Evolutionary conservation across 2,113 vertebrate genomes (phyloP), one percentile per base, ranked within the genome.

Genomic region (Bagarius yarrelli): DNA sequence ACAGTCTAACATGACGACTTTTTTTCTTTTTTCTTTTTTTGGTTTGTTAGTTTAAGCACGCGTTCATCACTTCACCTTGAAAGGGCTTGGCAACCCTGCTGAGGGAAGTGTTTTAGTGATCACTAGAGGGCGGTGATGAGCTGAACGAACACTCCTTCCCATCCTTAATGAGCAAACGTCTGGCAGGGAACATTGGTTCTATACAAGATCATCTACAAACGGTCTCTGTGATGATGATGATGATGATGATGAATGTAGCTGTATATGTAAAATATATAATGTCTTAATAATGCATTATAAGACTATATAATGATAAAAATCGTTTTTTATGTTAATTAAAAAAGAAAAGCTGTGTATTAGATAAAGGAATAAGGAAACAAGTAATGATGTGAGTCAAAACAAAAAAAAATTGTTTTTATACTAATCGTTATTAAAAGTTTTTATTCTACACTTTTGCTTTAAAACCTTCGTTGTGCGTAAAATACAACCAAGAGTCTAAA

Each of bases 91-190:
- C 30, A 64, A 40, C 64, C 21, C 32, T 14, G 36, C 66, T 16
- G 60, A 63, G 18, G 69, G 67, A 56, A 66, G 13, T 73, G 55
- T 63, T 47, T 47, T 47, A 47, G 70, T 76, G 63, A 74, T 81
- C 85, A 87, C 81, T 76, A 85, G 85, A 81, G 85, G 85, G 83
- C 85, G 52, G 21, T 60, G 34, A 69, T 81, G 83, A 63, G 81
- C 78, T 76, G 55, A 70, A 60, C 66, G 73, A 78, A 80, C 18
- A 11, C 23, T 23, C 11, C 14, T 53, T 52, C 1, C 19, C 23
- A 40, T 53, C 34, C n/a, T 8, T 16, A 3, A 23, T 34, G 30
- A 19, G 25, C 27, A 61, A n/a, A 32, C 27, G 59, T 64, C 34
- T 67, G 64, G 19, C 64, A 5, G 12, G 34, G 4, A 50, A 27